Base-by-base conservation (phyloP, 2,113 vertebrate genomes). In the Myotis lucifugus region DNA sequence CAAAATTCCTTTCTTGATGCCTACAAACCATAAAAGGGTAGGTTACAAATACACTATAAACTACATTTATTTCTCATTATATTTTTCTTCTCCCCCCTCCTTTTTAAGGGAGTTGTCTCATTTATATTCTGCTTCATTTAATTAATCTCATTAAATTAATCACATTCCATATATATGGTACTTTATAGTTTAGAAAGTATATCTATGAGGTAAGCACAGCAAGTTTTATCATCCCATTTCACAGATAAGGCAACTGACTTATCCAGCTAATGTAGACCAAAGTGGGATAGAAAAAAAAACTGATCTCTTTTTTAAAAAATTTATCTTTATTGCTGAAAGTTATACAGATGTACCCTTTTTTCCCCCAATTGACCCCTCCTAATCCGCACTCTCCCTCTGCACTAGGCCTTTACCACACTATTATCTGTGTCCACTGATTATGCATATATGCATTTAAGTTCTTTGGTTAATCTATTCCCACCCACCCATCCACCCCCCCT, bases 41-140 rank as follows among this genome's bases (percentile, higher is more conserved):
- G 34, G 14, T 89, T 85, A 82, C 85, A 91, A 86, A 83, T 56
- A 83, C 34, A 79, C 10, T 34, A 14, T 34, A 52, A 84, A 70
- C 17, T 87, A 52, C 1, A 79, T 73, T 93, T 93, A 52, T 69
- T 89, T 90, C 25, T 73, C 42, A 93, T 88, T 90, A 66, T 74
- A 74, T 74, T 91, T 94, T 91, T 69, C 14, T 50, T 73, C 59
- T 37, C 18, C 11, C 21, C 21, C 12, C 10, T 23, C 8, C 7
- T 37, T 88, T 67, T 85, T 73, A 37, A 85, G 13, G 29, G 8
- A 11, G 3, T 32, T 76, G 11, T 92, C 11, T 88, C 34, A 89
- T 74, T 74, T 74, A 74, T 29, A 29, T 3, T 48, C 42, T 78
- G 18, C 6, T 78, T 56, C n/a, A 77, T 78, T 86, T 25, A 88